Percentiles rank a stretch among this genome's conserved stretches.
phyloP scores from a whole-genome alignment of 2,113 vertebrate genomes.

The Rhea americana region DNA sequence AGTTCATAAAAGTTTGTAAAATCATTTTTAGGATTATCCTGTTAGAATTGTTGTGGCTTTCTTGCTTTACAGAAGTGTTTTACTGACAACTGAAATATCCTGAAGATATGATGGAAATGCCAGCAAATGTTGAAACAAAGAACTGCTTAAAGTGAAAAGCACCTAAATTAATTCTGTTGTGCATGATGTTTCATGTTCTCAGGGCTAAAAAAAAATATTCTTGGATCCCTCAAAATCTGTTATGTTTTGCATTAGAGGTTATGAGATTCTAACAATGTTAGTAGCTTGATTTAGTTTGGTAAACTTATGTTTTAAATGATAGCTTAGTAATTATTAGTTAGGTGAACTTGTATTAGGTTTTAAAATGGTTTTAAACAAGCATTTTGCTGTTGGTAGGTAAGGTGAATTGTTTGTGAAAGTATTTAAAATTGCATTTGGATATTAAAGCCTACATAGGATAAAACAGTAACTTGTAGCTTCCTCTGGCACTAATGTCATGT shows the following conservation, averaged over 20 bases:
- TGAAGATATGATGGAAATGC: slow-evolving; percentile 56
- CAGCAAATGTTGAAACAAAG: slow-evolving; percentile 47
- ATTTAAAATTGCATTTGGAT: neutral
- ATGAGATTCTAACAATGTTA: neutral
- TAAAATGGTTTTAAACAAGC: neutral
- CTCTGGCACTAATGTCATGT: neutral
- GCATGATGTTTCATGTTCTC: slow-evolving; percentile 31
- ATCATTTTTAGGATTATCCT: slow-evolving; percentile 23
- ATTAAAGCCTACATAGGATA: neutral
- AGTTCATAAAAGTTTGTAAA: slow-evolving; percentile 42
- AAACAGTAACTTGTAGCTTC: neutral
- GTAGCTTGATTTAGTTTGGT: neutral
- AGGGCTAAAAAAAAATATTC: slow-evolving; percentile 27
- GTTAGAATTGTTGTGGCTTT: slow-evolving; percentile 48
- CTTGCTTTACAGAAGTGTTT: slow-evolving; percentile 27
- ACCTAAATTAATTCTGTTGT: slow-evolving; percentile 20
- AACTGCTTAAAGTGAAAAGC: slow-evolving; percentile 63
- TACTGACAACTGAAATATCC: slow-evolving; percentile 62
- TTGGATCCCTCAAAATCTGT: neutral
- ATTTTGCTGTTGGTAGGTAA: neutral
- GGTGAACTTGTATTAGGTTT: neutral
- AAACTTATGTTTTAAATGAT: neutral
- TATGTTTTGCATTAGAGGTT: neutral
- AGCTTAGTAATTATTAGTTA: neutral
- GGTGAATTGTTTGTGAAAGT: neutral